Conservation (phyloP, 2,113 vertebrate genomes). For the Orycteropus afer region DNA sequence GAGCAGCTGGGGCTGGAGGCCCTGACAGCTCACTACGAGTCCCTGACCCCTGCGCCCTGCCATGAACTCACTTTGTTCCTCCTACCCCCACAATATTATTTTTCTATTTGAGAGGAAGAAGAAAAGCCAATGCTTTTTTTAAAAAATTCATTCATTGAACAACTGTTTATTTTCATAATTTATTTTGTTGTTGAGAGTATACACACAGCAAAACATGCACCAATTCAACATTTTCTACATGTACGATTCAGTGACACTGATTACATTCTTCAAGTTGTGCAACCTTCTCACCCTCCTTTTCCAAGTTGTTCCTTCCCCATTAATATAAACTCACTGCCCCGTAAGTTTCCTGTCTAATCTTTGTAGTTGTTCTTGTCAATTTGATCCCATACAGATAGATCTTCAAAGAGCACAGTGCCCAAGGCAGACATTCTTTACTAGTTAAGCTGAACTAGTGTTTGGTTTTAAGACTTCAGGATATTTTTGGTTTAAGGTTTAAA, state of each 20-base stretch:
- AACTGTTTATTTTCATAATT: neutral
- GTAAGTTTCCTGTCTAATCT: neutral
- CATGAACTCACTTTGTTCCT: neutral
- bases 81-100: neutral
- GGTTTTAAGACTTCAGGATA: neutral
- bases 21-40: neutral
- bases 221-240: neutral
- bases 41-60: too few species aligned
- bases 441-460: neutral
- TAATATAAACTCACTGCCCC: neutral
- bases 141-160: neutral
- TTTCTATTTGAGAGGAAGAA: slow-evolving; percentile 41
- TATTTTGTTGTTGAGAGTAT: neutral
- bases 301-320: neutral
- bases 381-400: neutral
- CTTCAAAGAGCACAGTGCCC: neutral
- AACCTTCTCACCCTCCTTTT: neutral
- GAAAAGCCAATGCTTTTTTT: neutral
- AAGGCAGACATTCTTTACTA: neutral
- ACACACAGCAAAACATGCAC: neutral
- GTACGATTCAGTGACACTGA: neutral
- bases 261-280: neutral
- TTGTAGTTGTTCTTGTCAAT: neutral
- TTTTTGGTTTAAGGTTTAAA: neutral
- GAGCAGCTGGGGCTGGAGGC: neutral